Conservation (phyloP, 2,888 invertebrate species). For the Norana najaformis region DNA sequence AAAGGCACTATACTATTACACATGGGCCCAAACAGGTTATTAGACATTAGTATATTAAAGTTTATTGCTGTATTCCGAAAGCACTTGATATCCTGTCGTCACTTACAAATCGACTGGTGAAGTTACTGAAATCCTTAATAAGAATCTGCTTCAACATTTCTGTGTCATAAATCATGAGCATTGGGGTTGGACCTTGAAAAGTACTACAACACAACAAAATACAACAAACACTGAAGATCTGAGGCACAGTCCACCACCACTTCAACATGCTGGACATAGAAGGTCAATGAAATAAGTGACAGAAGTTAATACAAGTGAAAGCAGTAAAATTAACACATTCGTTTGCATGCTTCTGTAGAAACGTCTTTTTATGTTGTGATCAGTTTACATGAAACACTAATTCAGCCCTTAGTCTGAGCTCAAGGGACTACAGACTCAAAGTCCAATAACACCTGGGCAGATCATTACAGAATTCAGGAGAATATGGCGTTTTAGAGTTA, state of each 20-base stretch:
- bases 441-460: neutral
- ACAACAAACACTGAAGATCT: neutral
- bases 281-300: too few species aligned
- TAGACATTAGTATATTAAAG: too few species aligned
- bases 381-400: neutral
- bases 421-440: neutral
- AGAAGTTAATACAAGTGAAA: too few species aligned
- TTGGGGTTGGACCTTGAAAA: conserved; percentile 58
- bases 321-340: too few species aligned
- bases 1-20: too few species aligned
- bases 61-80: neutral
- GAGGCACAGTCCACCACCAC: too few species aligned
- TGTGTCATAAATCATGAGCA: conserved; percentile 61
- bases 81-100: neutral
- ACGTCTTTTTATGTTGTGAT: too few species aligned
- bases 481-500: neutral
- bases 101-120: conserved; percentile 44
- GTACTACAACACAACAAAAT: conserved; percentile 48
- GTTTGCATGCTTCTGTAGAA: too few species aligned
- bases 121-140: conserved; percentile 62
- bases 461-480: neutral
- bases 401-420: neutral
- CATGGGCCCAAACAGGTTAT: too few species aligned
- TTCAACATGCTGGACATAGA: too few species aligned
- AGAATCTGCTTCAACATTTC: conserved; percentile 62